Evolutionary conservation across 2,797 vertebrate species (phyloP), one percentile per base, ranked within the genome.

Genomic region (Danio aesculapii): DNA sequence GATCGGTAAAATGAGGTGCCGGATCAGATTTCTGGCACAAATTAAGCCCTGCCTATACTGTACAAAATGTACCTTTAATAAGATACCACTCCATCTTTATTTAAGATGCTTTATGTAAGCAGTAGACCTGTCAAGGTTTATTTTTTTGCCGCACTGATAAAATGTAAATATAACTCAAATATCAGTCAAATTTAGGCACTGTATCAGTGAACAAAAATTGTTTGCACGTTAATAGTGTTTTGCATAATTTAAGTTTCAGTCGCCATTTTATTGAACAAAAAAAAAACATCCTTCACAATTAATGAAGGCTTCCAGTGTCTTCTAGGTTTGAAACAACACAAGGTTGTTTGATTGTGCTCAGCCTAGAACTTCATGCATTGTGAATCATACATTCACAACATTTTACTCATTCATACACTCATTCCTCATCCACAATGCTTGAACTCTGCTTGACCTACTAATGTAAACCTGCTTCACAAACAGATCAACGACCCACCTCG

Each of bases 401-500:
- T 50, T 63, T 39, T 17, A 30, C 68, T 46, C 17, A 62, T 71
- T 62, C 58, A 79, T 55, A 46, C 13, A 72, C 21, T 39, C 21
- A 69, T 63, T 43, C 17, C 47, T 55, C 49, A 13, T 30, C 49
- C 68, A 63, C 30, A 72, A 47, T 14, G 10, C 53, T 39, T 75
- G 47, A 75, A 75, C 44, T 44, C 44, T 41, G 5, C 3, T 30
- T 30, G 30, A 30, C 30, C 21, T 17, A 30, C 66, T 52, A 47
- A 46, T 8, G 44, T 46, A 46, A 72, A 19, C 53, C 19, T 13
- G 16, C 11, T 46, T 78, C 44, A 62, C 30, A 62, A 44, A 21
- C 6, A 53, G 16, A 50, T 79, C 47, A 63, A 71, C 53, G 12
- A 46, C 21, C n/a, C 47, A 74, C 76, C 80, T 89, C 88, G 88